Evolutionary conservation across 2,113 vertebrate species (phyloP), one percentile per base, ranked within the genome.

Genomic region (Bungarus multicinctus): DNA sequence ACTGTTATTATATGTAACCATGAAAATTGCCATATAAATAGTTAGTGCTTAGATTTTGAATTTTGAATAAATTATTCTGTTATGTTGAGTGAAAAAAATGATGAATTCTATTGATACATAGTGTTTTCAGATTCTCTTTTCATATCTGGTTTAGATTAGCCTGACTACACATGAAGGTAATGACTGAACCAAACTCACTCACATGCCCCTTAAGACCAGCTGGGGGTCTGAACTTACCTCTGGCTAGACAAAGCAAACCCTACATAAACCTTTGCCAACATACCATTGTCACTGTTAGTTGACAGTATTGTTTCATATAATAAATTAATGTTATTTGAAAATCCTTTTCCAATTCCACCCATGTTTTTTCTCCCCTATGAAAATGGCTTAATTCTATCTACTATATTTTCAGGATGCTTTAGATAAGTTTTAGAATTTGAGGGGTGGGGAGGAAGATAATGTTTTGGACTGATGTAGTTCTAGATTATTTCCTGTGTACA

Each of bases 21-120:
- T 94, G 94, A 90, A 94, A 91, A 93, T 91, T 92, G 93, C 25
- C 90, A 50, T 89, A 96, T 96, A 93, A 97, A 91, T 6, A 95
- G 94, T 91, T 97, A 96, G 95, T 91, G 91, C 87, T 91, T 95
- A 92, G 74, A 94, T 85, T 95, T 94, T 92, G 81, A 91, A 90
- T 16, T 95, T 91, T 92, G 92, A 96, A 94, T 52, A 53, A 93
- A 89, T 93, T 95, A 92, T 94, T 45, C 27, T 25, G 93, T n/a
- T 87, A 8, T 88, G 6, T 55, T 92, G 57, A 92, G 94, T 30
- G 93, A 91, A 39, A 69, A 81, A 81, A 20, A 92, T 30, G 54
- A 34, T 86, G n/a, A 92, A 89, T 94, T 87, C 92, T 93, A 0
- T 20, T 2, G 0, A 25, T 53, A 34, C 90, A 53, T 91, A 55